Evolutionary conservation across 1,140 invertebrate genomes (phyloP).

Genomic region (Zaprionus gabonicus): DNA sequence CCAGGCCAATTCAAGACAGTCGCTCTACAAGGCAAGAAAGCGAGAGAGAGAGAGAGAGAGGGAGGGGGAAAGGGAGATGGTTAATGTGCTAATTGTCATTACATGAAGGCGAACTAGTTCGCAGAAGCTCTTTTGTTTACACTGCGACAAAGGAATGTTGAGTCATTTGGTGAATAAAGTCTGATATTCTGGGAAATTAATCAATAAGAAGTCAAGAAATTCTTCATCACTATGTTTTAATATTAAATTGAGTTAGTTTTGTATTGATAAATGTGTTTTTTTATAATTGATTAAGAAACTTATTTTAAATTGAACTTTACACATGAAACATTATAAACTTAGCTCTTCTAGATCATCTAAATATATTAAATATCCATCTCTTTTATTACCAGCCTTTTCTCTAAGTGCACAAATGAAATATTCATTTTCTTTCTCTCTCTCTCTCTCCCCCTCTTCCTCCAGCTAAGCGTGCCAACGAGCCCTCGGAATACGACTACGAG

Average conservation of each 20-base stretch:
- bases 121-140: conserved; percentile 30
- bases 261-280: too few relatives aligned
- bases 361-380: too few relatives aligned
- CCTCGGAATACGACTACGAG: conserved; percentile 69
- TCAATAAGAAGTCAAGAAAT: too few relatives aligned
- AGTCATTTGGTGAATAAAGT: neutral
- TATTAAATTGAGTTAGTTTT: too few relatives aligned
- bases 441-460: neutral
- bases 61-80: neutral
- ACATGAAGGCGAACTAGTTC: conserved; percentile 73
- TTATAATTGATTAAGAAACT: neutral
- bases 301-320: neutral
- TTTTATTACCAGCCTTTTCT: neutral
- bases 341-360: too few relatives aligned
- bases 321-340: too few relatives aligned
- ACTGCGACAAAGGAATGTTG: neutral
- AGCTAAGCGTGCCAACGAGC: conserved; percentile 78
- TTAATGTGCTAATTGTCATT: conserved; percentile 80
- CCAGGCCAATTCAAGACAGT: conserved; percentile 2
- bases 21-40: neutral
- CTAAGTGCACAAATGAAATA: conserved; percentile 1
- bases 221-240: too few relatives aligned
- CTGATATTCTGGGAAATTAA: neutral
- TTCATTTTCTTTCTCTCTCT: conserved; percentile 14
- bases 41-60: neutral